phyloP scores from a whole-genome alignment of 2,888 invertebrate genomes.

The Agonopterix arenella region DNA sequence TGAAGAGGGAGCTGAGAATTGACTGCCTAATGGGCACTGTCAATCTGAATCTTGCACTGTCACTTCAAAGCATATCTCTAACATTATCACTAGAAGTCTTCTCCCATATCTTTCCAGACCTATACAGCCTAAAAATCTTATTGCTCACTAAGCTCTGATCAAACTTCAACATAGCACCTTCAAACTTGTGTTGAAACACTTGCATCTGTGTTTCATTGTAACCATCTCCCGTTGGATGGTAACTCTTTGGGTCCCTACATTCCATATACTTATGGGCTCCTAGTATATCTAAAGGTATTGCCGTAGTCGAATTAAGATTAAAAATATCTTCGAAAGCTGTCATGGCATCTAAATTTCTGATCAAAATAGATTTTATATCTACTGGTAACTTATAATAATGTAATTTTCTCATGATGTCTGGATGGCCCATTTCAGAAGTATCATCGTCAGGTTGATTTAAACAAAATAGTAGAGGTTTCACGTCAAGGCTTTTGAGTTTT shows the following conservation, averaged over 20 bases:
- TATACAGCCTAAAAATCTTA: constrained; percentile 64
- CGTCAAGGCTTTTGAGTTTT: constrained; percentile 42
- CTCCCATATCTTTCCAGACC: constrained; percentile 69
- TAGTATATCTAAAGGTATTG: constrained; percentile 48
- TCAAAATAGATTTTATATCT: constrained; percentile 36
- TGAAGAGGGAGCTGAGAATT: too few relatives aligned
- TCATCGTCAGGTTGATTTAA: constrained; percentile 66
- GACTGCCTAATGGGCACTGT: too few relatives aligned
- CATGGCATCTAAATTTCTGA: constrained; percentile 67
- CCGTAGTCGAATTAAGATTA: constrained; percentile 39
- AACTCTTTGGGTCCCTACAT: constrained; percentile 57
- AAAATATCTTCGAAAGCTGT: constrained; percentile 58
- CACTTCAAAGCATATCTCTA: constrained; percentile 45
- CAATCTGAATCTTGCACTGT: too few relatives aligned
- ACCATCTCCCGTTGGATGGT: constrained; percentile 40
- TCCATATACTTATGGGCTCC: constrained; percentile 66
- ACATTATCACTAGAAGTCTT: constrained; percentile 47
- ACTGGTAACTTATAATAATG: constrained; percentile 55
- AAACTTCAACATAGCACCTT: constrained; percentile 71
- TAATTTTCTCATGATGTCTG: constrained; percentile 64
- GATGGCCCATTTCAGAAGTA: constrained; percentile 55
- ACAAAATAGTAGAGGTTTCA: constrained; percentile 56
- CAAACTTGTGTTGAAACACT: constrained; percentile 67
- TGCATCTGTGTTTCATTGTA: constrained; percentile 68
- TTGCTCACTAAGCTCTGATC: constrained; percentile 61